These are phyloP conservation scores for Meganola albula DNA, from an alignment of 2,888 invertebrate genomes.

Conservation along the genomic window DNA sequence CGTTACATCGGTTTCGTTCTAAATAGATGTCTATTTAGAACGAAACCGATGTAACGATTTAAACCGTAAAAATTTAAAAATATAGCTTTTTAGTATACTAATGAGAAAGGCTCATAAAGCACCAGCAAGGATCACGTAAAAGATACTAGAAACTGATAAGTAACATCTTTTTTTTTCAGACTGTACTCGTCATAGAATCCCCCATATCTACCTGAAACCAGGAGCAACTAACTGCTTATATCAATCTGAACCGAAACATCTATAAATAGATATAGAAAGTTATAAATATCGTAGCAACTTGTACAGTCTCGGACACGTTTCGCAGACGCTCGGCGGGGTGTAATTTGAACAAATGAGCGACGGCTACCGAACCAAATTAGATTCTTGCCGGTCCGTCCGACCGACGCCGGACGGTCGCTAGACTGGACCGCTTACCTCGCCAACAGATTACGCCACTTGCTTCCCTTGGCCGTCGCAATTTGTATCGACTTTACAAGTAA, in stretches of 20 bases:
- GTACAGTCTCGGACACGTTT: slow-evolving; percentile 34
- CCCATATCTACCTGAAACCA: neutral
- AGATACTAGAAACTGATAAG: no score
- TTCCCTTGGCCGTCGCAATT: slow-evolving; percentile 36
- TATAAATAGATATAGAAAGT: no score
- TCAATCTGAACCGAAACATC: no score
- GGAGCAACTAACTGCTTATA: no score
- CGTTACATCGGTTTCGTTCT: no score
- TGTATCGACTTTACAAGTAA: slow-evolving; percentile 33
- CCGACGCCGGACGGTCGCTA: slow-evolving; percentile 28
- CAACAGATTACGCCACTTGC: slow-evolving; percentile 51
- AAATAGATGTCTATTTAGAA: no score
- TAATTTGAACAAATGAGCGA: slow-evolving; percentile 80
- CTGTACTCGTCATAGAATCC: neutral
- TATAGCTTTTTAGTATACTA: no score
- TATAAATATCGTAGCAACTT: slow-evolving; percentile 23
- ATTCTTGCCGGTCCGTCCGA: slow-evolving; percentile 58
- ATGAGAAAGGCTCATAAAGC: no score
- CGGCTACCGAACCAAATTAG: slow-evolving; percentile 81
- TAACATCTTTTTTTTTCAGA: neutral
- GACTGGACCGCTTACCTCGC: slow-evolving; percentile 31
- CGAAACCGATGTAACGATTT: no score
- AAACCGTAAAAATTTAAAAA: no score
- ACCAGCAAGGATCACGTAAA: no score
- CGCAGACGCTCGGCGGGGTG: slow-evolving; percentile 32